These are phyloP conservation scores for Zaprionus ghesquierei DNA, from an alignment of 1,140 invertebrate genomes.

Conservation along the genomic window DNA sequence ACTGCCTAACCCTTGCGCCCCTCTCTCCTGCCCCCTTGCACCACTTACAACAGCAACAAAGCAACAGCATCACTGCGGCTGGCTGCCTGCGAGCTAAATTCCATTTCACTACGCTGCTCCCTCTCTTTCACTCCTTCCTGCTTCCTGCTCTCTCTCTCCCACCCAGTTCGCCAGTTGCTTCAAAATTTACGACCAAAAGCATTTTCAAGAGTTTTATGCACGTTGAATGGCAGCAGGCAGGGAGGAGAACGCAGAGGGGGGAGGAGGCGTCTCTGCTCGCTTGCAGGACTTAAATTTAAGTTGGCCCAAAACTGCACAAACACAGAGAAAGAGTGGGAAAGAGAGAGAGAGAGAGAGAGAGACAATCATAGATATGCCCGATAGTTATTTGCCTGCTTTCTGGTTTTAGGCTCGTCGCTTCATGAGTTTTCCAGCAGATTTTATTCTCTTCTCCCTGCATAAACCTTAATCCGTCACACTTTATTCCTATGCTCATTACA, in stretches of 20 bases:
- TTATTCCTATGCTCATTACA: too few relatives aligned
- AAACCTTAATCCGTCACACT: too few relatives aligned
- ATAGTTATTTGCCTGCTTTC: slow-evolving; percentile 32
- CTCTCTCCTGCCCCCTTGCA: neutral
- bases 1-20: neutral
- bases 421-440: slow-evolving; percentile 33
- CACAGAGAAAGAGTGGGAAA: neutral
- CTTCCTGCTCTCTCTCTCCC: neutral
- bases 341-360: slow-evolving; percentile 8
- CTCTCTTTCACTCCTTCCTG: neutral
- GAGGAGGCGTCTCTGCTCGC: neutral
- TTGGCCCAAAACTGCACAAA: slow-evolving; percentile 43
- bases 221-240: slow-evolving; percentile 63
- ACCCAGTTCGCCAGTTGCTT: slow-evolving; percentile 55
- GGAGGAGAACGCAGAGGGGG: neutral
- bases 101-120: neutral
- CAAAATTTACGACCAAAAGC: slow-evolving; percentile 79
- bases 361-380: slow-evolving; percentile 31
- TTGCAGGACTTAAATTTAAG: slow-evolving; percentile 62
- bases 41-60: slow-evolving; percentile 31
- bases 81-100: slow-evolving; percentile 52
- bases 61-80: slow-evolving; percentile 33
- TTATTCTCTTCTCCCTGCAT: neutral
- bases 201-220: slow-evolving; percentile 80
- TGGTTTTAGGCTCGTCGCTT: slow-evolving; percentile 37